These are phyloP conservation scores for Torymus texanus DNA, from an alignment of 2,888 invertebrate genomes.

Conservation along the genomic window DNA sequence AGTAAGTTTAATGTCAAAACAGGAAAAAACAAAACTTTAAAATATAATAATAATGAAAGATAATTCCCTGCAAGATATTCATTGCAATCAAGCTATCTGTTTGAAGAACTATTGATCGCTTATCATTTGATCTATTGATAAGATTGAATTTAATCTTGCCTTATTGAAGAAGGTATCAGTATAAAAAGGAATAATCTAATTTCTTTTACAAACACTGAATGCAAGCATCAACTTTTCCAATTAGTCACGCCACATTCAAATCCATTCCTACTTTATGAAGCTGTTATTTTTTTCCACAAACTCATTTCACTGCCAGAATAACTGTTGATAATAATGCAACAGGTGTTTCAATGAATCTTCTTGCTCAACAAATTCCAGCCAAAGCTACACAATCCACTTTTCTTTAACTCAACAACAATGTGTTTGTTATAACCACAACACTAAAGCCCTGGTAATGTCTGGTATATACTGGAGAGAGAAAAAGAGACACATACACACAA, in stretches of 20 bases:
- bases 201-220: neutral
- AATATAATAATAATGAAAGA: no score
- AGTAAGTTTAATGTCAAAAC: no score
- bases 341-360: conserved; percentile 3
- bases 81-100: no score
- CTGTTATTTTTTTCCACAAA: no score
- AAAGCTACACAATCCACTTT: no score
- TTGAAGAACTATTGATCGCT: no score
- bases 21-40: no score
- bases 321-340: conserved; percentile 24
- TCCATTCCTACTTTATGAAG: no score
- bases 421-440: neutral
- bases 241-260: neutral
- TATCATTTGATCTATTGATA: no score
- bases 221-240: neutral
- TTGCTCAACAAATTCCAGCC: neutral
- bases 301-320: neutral
- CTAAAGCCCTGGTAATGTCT: neutral
- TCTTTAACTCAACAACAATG: no score
- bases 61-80: no score
- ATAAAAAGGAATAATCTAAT: neutral
- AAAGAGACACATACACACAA: neutral
- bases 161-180: neutral
- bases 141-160: neutral
- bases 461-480: conserved; percentile 4